Conservation (phyloP, 2,797 vertebrate species). For the Tinamus major region DNA sequence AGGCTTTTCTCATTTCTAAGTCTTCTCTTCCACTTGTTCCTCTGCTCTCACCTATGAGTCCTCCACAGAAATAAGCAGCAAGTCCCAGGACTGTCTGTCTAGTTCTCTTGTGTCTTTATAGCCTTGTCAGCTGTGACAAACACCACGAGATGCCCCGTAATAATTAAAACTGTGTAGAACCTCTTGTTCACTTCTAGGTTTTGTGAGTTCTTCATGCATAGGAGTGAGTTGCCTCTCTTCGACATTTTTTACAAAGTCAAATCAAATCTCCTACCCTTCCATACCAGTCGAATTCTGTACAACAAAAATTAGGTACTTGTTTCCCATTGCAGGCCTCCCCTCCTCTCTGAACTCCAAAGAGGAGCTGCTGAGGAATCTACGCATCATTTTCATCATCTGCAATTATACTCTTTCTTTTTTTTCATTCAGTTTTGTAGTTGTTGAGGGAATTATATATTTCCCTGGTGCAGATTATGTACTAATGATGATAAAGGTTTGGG, state of each 20-base stretch:
- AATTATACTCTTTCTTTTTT: background rate
- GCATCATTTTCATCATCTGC: background rate
- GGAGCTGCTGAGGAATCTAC: background rate
- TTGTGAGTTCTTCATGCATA: background rate
- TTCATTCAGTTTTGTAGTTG: background rate
- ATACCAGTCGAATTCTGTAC: background rate
- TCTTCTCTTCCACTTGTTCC: background rate
- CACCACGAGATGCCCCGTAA: background rate
- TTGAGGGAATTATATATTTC: background rate
- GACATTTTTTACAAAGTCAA: fast-evolving
- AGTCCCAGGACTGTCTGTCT: background rate
- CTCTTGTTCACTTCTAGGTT: background rate
- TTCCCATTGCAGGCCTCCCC: background rate
- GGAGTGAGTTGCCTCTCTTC: background rate
- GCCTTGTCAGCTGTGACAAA: background rate
- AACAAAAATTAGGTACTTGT: background rate
- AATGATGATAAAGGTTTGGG: background rate
- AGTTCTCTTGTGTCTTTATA: background rate
- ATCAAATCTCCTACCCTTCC: background rate
- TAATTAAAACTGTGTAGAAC: background rate
- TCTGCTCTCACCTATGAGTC: background rate
- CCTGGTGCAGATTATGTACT: background rate
- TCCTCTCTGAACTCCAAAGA: background rate
- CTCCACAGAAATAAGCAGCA: background rate
- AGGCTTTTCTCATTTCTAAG: background rate